Evolutionary conservation across 2,888 invertebrate genomes (phyloP), one percentile per base, ranked within the genome.

Genomic region (Mystacides longicornis): DNA sequence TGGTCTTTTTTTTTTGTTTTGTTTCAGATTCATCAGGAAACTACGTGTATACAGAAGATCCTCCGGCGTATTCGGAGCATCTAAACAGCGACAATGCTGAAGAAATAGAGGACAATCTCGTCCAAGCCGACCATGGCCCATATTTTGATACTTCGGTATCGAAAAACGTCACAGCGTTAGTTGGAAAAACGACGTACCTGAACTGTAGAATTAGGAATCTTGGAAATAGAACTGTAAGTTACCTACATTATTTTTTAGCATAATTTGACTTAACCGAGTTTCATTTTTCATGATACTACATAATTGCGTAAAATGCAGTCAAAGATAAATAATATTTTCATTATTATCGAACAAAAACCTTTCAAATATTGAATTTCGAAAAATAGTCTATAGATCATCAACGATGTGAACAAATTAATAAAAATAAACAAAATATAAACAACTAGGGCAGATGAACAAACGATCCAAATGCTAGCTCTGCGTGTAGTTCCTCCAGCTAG

Each of bases 101-200:
- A 3, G 60, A 60, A n/a, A 54, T 58, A 3, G 60, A 60, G 31
- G 55, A 56, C 18, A 60, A 61, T 48, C 51, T 60, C 49, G 62
- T 62, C 37, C 62, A 63, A 3, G 55, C 63, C 31, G 60, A 62
- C 55, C 71, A 80, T 46, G 81, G 81, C 37, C 82, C 82, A 4
- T 81, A 77, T 66, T 82, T 82, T 67, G 82, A 82, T 63, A 71
- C 77, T 58, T 72, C 74, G n/a, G 81, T 77, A 20, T 80, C 82
- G 31, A 78, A 76, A 64, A 83, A 83, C 66, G 82, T 83, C 57
- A 83, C 83, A 43, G 82, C 82, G 16, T 71, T 83, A 43, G 82
- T 82, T 46, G 82, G 81, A 48, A 81, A 81, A 67, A 82, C 81
- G 42, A 79, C 82, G 31, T 77, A 79, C 63, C 71, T 83, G 61